These are phyloP conservation scores for Naja naja DNA, from an alignment of 2,113 vertebrate genomes.

Conservation along the genomic window DNA sequence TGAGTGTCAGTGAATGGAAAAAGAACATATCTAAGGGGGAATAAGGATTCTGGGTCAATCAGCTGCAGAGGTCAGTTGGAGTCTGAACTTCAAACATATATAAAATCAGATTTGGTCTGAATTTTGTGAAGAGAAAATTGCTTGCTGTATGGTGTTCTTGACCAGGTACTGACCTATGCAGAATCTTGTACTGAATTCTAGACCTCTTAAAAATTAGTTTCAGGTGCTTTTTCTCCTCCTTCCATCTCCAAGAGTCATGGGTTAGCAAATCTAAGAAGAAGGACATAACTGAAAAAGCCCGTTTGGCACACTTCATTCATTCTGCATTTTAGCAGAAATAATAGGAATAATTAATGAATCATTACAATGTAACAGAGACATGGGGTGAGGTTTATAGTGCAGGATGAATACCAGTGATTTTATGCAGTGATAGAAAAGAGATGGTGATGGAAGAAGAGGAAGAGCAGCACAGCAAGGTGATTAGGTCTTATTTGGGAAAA, in stretches of 20 bases:
- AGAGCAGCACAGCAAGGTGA: neutral
- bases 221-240: neutral
- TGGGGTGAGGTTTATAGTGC: neutral
- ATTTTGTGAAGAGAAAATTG: neutral
- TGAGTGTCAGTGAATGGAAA: neutral
- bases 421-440: neutral
- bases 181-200: neutral
- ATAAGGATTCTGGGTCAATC: neutral
- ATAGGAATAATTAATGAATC: neutral
- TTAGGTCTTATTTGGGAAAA: neutral
- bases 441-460: neutral
- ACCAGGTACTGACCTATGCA: neutral
- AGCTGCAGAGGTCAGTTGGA: neutral
- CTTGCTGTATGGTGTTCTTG: neutral
- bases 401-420: neutral
- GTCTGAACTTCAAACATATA: slow-evolving; percentile 13
- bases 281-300: neutral
- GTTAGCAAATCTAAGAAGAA: neutral
- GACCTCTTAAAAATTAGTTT: neutral
- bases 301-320: neutral
- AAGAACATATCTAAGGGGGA: neutral
- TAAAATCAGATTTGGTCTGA: neutral
- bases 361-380: neutral
- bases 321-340: neutral
- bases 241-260: neutral